Base-by-base conservation (phyloP, 2,797 vertebrate species). In the Squalus acanthias region DNA sequence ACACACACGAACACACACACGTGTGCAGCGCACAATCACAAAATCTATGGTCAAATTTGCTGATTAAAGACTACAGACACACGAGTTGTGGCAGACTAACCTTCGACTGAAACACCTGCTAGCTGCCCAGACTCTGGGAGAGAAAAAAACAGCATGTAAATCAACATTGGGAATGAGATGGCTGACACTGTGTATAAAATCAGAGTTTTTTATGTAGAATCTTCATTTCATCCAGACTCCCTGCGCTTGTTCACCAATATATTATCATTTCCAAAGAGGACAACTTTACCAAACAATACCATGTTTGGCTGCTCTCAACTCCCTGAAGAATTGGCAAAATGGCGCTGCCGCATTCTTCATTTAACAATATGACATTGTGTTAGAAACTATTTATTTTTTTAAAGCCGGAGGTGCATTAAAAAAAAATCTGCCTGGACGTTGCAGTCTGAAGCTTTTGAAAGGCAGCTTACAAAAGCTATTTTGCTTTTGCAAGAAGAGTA, bases 401-500 rank as follows among this genome's bases (percentile, higher is more conserved):
- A 29, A 46, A 70, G 65, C 26, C 24, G 24, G 94, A 60, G 39
- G 46, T 97, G 98, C 97, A 96, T 97, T 72, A 96, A 89, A 97
- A 97, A 96, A 92, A 92, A 96, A 9, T 10, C 63, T 67, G 65
- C n/a, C 39, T 50, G 17, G 17, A 46, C 50, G 39, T 50, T 69
- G n/a, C 12, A 15, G 57, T 63, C 6, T 65, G 65, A 93, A 65
- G 15, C n/a, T 65, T 92, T 92, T 93, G 91, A 93, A 93, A 69
- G 63, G 20, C 65, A 69, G 91, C 91, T 46, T 93, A 46, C 17
- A 24, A 93, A 67, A 93, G n/a, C n/a, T 93, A 67, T 3, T 93
- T 67, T 91, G 88, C 57, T 63, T n/a, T 91, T 17, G 57, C 57
- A 91, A 29, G 33, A 76, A 33, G 74, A 13, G 63, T 69, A 93